phyloP scores from a whole-genome alignment of 2,797 vertebrate genomes.

The Vespertilio murinus region DNA sequence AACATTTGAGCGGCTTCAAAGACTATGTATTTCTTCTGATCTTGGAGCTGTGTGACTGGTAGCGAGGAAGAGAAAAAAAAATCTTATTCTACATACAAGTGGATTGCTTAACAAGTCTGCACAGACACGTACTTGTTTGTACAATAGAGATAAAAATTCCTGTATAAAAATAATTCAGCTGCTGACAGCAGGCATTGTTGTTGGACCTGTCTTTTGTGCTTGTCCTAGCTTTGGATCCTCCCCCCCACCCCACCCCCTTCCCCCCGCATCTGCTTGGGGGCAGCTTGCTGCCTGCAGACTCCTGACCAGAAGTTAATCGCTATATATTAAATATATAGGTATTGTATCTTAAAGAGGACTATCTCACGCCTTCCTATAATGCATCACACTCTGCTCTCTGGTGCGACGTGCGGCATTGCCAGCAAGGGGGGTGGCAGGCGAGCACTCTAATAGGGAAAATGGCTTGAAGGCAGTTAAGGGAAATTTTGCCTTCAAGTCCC shows the following conservation, averaged over 20 bases:
- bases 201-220: conserved; percentile 85
- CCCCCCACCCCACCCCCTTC: conserved; percentile 76
- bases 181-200: conserved; percentile 87
- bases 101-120: conserved; percentile 90
- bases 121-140: conserved; percentile 90
- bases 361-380: conserved; percentile 44
- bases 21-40: conserved; percentile 88
- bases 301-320: conserved; percentile 89
- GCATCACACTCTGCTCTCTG: conserved; percentile 51
- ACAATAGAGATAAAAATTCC: conserved; percentile 90
- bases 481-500: conserved; percentile 78
- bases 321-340: conserved; percentile 83
- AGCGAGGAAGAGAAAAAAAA: conserved; percentile 85
- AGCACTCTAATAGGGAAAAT: conserved; percentile 64
- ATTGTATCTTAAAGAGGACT: conserved; percentile 71
- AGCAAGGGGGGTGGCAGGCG: not conserved
- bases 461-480: conserved; percentile 79
- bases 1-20: conserved; percentile 90
- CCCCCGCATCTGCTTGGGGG: conserved; percentile 84
- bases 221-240: conserved; percentile 82
- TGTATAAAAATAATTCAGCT: conserved; percentile 90
- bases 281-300: conserved; percentile 84
- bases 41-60: conserved; percentile 88
- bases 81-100: conserved; percentile 89
- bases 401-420: conserved; percentile 51